Evolutionary conservation across 2,888 invertebrate species (phyloP).

Genomic region (Drosophila bunnanda): DNA sequence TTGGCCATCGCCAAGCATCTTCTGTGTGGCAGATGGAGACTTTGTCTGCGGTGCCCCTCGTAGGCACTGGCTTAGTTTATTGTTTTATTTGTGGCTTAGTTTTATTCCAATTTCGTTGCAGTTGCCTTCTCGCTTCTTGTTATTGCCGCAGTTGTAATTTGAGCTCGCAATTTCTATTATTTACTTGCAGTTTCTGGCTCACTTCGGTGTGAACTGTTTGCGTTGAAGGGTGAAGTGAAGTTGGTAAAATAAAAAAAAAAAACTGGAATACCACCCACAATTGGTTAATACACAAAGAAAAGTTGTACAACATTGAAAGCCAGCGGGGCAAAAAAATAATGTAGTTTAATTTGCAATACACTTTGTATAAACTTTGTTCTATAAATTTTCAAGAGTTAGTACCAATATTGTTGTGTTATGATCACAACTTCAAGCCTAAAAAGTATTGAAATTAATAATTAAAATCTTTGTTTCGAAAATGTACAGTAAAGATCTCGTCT

Average conservation of each 20-base stretch:
- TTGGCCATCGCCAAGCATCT: constrained; percentile 42
- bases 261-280: constrained; percentile 20
- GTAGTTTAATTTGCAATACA: neutral
- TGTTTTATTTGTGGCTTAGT: constrained; percentile 60
- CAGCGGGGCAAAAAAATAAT: neutral
- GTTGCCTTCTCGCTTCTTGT: constrained; percentile 24
- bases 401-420: no score
- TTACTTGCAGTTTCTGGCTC: constrained; percentile 76
- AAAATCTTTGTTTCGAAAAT: no score
- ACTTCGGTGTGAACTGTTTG: constrained; percentile 60
- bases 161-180: constrained; percentile 66
- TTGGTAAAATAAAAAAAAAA: neutral
- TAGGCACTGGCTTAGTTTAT: constrained; percentile 64
- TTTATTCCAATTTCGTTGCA: constrained; percentile 55
- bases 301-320: neutral
- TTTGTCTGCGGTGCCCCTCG: constrained; percentile 29
- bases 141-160: constrained; percentile 56
- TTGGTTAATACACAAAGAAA: neutral
- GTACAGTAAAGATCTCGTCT: no score
- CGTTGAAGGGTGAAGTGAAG: constrained; percentile 10
- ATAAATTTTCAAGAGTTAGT: no score
- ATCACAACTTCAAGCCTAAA: no score
- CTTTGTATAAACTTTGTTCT: no score
- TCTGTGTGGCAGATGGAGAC: constrained; percentile 31
- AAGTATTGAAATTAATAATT: no score